These are phyloP conservation scores for Scolopax mira DNA, from an alignment of 2,113 vertebrate species.

Conservation along the genomic window DNA sequence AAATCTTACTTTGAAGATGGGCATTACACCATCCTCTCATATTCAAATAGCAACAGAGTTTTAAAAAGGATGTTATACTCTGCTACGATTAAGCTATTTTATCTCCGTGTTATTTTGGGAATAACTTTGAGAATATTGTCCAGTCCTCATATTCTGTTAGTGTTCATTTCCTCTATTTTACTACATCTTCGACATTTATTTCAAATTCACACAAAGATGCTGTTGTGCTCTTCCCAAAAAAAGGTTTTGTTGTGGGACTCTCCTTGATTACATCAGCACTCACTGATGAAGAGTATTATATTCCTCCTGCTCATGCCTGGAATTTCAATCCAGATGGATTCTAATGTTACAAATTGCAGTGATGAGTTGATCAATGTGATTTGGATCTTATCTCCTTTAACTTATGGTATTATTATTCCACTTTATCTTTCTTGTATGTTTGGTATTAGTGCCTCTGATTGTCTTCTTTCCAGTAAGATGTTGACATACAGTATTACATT, in stretches of 20 bases:
- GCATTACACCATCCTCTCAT: no score
- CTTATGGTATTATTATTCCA: not conserved
- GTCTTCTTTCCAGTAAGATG: not conserved
- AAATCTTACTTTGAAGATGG: not conserved
- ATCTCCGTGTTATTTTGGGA: not conserved
- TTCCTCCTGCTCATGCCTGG: not conserved
- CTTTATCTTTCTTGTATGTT: not conserved
- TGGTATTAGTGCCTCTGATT: not conserved
- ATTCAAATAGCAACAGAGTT: not conserved
- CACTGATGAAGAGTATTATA: not conserved
- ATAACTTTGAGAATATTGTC: not conserved
- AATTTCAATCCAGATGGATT: not conserved
- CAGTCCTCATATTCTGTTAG: not conserved
- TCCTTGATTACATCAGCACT: not conserved
- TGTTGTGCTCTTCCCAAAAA: not conserved
- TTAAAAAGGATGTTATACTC: not conserved
- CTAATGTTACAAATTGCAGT: not conserved
- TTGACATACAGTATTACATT: not conserved
- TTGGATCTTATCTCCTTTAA: not conserved
- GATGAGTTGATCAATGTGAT: not conserved
- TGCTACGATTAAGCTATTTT: not conserved
- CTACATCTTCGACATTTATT: not conserved
- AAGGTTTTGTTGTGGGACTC: not conserved
- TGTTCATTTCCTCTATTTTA: not conserved
- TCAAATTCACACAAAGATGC: not conserved